Base-by-base conservation (phyloP, 2,797 vertebrate species). In the Paedocypris micromegethes region DNA sequence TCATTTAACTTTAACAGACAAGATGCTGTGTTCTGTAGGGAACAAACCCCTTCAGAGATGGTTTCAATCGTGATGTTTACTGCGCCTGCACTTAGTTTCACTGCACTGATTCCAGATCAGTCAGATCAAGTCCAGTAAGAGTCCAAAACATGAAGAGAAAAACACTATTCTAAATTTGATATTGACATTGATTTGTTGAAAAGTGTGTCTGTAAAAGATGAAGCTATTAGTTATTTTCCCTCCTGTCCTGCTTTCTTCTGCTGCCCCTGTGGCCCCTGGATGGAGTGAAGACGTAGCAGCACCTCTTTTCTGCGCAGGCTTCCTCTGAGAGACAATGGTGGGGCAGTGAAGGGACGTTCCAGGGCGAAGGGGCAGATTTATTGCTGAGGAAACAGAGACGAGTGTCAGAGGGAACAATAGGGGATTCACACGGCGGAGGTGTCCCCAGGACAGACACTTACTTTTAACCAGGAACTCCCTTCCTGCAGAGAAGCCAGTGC, bases 341-440 rank as follows among this genome's bases (percentile, higher is more conserved):
- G 86, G 85, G 75, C 85, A 85, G 82, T 69, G 49, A 4, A 77
- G 83, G 83, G 83, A 80, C 65, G 64, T 73, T 77, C 66, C 78
- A 62, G 66, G 73, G 74, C 75, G 47, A 3, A 0, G 72, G 85
- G 82, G 82, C 84, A 87, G 91, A 93, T 93, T 93, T 92, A 93
- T 90, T 73, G 83, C 78, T 66, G 82, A 91, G 92, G 91, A 93
- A 93, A 91, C 88, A 70, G 79, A 70, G 8, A 70, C 74, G 78
- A 60, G 67, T 88, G 87, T 86, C 80, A 85, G 77, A 83, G 77
- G 81, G 86, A 90, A 93, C 91, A 93, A 93, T 92, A 81, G 90
- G 86, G 84, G 88, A 90, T 90, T 85, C 88, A 84, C 84, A 69
- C 83, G 66, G 80, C 79, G 82, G 79, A 37, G 52, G 81, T 75